A percentile compares a stretch with the other conserved stretches of the same genome.
Conservation (phyloP, 2,888 invertebrate species). For the Napeogenes inachia region DNA sequence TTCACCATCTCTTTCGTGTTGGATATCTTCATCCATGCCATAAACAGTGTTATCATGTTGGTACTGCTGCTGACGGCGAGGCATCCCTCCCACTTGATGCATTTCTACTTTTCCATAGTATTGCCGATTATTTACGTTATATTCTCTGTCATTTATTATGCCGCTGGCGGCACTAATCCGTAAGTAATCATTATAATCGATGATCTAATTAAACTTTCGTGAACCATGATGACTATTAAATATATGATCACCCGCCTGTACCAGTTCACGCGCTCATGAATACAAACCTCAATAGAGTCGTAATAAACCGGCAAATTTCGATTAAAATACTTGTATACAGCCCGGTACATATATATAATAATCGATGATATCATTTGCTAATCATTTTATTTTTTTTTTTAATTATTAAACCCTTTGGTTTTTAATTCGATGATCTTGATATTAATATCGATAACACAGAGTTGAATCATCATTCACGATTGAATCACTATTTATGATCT, state of each 20-base stretch:
- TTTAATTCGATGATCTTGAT: too few relatives aligned
- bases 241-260: too few relatives aligned
- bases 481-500: not conserved
- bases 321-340: too few relatives aligned
- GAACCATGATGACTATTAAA: too few relatives aligned
- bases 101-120: conserved; percentile 79
- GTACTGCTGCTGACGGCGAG: conserved; percentile 82
- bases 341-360: too few relatives aligned
- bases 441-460: not conserved
- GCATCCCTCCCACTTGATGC: conserved; percentile 80
- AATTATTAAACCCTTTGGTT: too few relatives aligned
- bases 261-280: too few relatives aligned
- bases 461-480: not conserved
- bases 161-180: conserved; percentile 83
- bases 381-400: too few relatives aligned
- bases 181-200: conserved; percentile 47
- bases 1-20: conserved; percentile 44
- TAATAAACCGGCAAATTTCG: too few relatives aligned
- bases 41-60: conserved; percentile 85
- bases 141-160: conserved; percentile 84
- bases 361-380: too few relatives aligned
- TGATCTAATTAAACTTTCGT: too few relatives aligned
- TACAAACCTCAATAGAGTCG: too few relatives aligned
- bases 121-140: conserved; percentile 81
- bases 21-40: conserved; percentile 68